Conservation (phyloP, 2,797 vertebrate genomes). For the Carapus acus region DNA sequence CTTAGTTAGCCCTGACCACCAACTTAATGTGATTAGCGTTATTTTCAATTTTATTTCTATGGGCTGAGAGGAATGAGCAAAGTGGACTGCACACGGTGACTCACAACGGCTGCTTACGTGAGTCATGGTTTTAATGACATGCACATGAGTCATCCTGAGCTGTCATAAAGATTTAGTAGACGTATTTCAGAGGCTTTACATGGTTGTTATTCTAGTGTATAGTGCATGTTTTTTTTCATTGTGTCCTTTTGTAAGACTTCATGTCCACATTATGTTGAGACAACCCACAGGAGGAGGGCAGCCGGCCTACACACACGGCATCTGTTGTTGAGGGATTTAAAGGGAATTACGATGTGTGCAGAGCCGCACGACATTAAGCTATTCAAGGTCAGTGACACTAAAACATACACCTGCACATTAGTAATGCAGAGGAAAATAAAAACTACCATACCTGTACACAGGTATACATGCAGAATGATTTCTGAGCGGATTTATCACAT, state of each 20-base stretch:
- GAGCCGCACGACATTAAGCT: conserved; percentile 51
- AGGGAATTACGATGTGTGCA: conserved; percentile 57
- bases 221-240: too few species aligned
- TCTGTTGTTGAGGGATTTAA: conserved; percentile 61
- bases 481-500: too few species aligned
- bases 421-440: neutral
- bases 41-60: conserved; percentile 14
- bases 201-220: too few species aligned
- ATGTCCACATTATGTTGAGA: neutral
- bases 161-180: neutral
- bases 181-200: too few species aligned
- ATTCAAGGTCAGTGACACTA: conserved; percentile 52
- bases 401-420: conserved; percentile 21
- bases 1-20: conserved; percentile 3
- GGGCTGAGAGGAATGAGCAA: too few species aligned
- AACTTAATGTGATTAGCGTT: conserved; percentile 25
- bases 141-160: conserved; percentile 9
- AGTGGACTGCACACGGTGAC: too few species aligned
- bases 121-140: conserved; percentile 4
- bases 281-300: conserved; percentile 12
- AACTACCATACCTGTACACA: too few species aligned
- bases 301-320: conserved; percentile 49
- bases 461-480: too few species aligned
- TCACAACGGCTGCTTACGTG: conserved; percentile 1
- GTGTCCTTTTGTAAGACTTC: neutral